These are phyloP conservation scores for Tor tambroides DNA, from an alignment of 2,113 vertebrate genomes.

Conservation along the genomic window DNA sequence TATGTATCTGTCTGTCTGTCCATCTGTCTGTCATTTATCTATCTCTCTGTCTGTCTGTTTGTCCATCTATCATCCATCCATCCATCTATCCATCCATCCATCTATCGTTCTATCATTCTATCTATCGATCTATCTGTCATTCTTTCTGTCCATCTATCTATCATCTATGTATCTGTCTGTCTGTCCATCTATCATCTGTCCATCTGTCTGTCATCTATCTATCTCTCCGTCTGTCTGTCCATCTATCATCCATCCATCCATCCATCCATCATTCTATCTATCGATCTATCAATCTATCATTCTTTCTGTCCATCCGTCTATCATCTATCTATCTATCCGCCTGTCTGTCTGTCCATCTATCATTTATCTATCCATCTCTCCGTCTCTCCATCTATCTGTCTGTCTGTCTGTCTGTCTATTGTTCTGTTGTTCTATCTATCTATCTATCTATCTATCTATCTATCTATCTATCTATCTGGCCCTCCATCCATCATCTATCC, in stretches of 20 bases:
- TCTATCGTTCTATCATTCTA: background rate
- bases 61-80: background rate
- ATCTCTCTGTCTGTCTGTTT: background rate
- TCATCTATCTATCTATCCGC: constrained; percentile 26
- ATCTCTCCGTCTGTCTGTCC: background rate
- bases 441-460: too few species aligned
- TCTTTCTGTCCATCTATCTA: constrained; percentile 24
- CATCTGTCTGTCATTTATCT: constrained; percentile 37
- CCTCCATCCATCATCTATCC: too few species aligned
- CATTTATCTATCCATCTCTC: too few species aligned
- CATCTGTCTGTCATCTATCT: too few species aligned
- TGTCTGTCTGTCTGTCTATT: background rate
- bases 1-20: background rate
- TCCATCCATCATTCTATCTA: too few species aligned
- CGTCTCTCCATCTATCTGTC: too few species aligned
- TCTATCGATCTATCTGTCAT: background rate
- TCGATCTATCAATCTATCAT: background rate
- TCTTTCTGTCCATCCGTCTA: background rate
- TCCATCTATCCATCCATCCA: too few species aligned
- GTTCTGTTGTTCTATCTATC: too few species aligned
- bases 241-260: too few species aligned
- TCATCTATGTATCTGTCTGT: background rate
- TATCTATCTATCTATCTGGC: background rate
- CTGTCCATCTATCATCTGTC: background rate
- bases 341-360: background rate